These are phyloP conservation scores for Neelides sp. DNA, from an alignment of 1,140 invertebrate species.

Conservation along the genomic window DNA sequence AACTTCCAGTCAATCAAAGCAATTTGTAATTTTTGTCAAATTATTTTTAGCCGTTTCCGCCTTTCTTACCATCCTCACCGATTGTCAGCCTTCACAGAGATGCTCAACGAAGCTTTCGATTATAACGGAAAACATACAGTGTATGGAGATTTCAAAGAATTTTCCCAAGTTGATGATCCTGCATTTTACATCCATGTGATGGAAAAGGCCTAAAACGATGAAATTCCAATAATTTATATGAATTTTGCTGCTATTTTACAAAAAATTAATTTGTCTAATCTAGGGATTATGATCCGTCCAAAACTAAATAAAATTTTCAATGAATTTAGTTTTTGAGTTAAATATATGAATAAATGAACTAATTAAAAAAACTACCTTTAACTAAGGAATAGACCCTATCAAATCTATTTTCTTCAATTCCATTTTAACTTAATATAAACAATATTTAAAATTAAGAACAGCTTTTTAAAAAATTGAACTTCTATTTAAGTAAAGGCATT, in stretches of 20 bases:
- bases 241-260: not conserved
- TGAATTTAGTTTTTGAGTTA: too few relatives aligned
- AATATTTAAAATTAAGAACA: too few relatives aligned
- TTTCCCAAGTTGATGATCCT: slow-evolving; percentile 50
- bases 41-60: slow-evolving; percentile 56
- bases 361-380: too few relatives aligned
- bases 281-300: too few relatives aligned
- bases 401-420: too few relatives aligned
- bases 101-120: slow-evolving; percentile 60
- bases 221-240: not conserved
- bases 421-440: too few relatives aligned
- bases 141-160: slow-evolving; percentile 64
- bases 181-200: slow-evolving; percentile 74
- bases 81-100: slow-evolving; percentile 52
- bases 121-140: slow-evolving; percentile 49
- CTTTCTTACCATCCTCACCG: slow-evolving; percentile 74
- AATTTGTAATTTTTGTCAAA: slow-evolving; percentile 25
- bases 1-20: too few relatives aligned
- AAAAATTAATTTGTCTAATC: not conserved
- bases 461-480: too few relatives aligned
- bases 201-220: slow-evolving; percentile 42
- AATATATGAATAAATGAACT: not conserved
- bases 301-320: too few relatives aligned
- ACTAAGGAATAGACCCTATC: too few relatives aligned
- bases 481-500: too few relatives aligned